Base-by-base conservation (phyloP, 1,140 invertebrate species). In the Drosophila ironensis region DNA sequence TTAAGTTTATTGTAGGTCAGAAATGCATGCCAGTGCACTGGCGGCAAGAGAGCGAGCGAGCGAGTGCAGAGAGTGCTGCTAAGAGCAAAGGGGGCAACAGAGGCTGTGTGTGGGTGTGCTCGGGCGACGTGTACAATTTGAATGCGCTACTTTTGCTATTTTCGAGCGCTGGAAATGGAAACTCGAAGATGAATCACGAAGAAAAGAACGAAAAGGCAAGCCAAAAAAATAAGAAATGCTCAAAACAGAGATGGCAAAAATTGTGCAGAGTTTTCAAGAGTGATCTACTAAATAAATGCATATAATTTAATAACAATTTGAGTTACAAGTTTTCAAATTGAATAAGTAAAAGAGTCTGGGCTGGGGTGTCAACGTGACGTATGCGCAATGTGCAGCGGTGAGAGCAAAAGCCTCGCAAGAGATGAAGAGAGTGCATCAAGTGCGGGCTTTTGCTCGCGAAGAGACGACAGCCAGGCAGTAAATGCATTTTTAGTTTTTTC, bases 1-100 rank as follows among this genome's bases (percentile, higher is more conserved):
- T 57, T 45, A 17, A 38, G 25, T 11, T 78, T 78, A 78, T 78
- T 78, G 74, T 78, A 78, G 74, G 74, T 78, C 74, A 78, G 80
- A 78, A 78, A 78, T 78, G 74, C 74, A 78, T 72, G 54, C 74
- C 74, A 78, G 51, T 78, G 75, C 74, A 78, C 37, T 57, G 41
- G 8, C 30, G 27, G 25, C 53, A 20, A 17, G 28, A 37, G 24
- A 8, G 22, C 17, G 28, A 28, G 41, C 11, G 20, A 38, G 19
- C 28, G 30, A 16, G 24, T 16, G 24, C 11, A 40, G 50, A 17
- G 12, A 33, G 38, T 16, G 38, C 17, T 9, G 33, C n/a, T n/a
- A n/a, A n/a, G 51, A 35, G 30, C 20, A 17, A 14, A 14, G 14
- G 33, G 33, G 33, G 33, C 33, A 1, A 2, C 8, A 59, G 45